These are phyloP conservation scores for Liodrosophila aerea DNA, from an alignment of 2,888 invertebrate genomes.

Conservation along the genomic window DNA sequence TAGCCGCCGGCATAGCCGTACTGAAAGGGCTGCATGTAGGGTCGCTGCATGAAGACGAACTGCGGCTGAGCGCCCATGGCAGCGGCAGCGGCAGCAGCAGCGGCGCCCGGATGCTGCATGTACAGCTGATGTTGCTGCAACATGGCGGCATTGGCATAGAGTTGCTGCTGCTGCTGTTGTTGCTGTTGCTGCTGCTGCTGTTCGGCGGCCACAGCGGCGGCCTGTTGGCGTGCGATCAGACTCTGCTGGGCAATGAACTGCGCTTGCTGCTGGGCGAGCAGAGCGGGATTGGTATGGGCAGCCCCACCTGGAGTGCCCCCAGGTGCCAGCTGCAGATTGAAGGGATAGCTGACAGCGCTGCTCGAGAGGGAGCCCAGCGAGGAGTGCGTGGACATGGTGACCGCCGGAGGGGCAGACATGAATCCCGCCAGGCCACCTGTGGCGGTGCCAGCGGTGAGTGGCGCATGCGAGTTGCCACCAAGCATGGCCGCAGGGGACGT, in stretches of 20 bases:
- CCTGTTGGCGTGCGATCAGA: slow-evolving; percentile 87
- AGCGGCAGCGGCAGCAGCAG: slow-evolving; percentile 54
- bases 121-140: slow-evolving; percentile 69
- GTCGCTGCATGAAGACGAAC: slow-evolving; percentile 81
- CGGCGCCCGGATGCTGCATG: slow-evolving; percentile 64
- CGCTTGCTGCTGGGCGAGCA: slow-evolving; percentile 84
- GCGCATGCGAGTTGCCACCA: slow-evolving; percentile 33
- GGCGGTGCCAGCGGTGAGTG: slow-evolving; percentile 40
- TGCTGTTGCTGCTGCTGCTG: slow-evolving; percentile 64
- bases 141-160: slow-evolving; percentile 74
- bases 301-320: slow-evolving; percentile 21
- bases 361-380: slow-evolving; percentile 54
- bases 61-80: slow-evolving; percentile 79
- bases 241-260: slow-evolving; percentile 88
- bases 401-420: slow-evolving; percentile 51
- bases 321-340: slow-evolving; percentile 65
- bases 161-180: slow-evolving; percentile 70
- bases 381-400: slow-evolving; percentile 49
- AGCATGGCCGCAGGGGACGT: slow-evolving; percentile 43
- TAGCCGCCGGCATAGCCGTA: slow-evolving; percentile 69
- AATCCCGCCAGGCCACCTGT: slow-evolving; percentile 48
- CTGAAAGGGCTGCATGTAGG: slow-evolving; percentile 80
- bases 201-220: slow-evolving; percentile 84
- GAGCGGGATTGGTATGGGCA: slow-evolving; percentile 78
- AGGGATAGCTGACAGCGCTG: slow-evolving; percentile 59